Conservation (phyloP, 2,113 vertebrate genomes). For the Macquaria australasica region DNA sequence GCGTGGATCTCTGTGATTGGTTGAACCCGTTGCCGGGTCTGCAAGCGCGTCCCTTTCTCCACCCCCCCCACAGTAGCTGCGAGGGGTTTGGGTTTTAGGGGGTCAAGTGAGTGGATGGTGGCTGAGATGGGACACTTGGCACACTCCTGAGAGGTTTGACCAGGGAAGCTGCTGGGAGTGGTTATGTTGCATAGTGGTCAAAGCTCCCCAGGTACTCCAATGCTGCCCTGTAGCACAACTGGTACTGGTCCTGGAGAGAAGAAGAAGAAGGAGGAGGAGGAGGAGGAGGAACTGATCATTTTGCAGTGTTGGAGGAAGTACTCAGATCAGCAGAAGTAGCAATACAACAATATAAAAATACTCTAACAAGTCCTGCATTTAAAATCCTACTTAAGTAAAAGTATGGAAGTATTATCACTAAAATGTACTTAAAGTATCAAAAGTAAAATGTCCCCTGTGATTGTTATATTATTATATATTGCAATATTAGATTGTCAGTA, state of each 20-base stretch:
- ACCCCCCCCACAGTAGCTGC: slow-evolving; percentile 77
- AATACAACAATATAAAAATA: no score
- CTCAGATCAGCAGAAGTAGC: no score
- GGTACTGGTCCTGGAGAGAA: slow-evolving; percentile 95
- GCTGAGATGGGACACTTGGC: slow-evolving; percentile 90
- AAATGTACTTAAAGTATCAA: no score
- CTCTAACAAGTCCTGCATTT: no score
- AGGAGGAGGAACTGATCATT: no score
- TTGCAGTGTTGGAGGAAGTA: no score
- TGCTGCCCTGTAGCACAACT: slow-evolving; percentile 97
- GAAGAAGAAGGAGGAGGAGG: slow-evolving; percentile 10
- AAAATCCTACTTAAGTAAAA: no score
- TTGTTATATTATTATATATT: no score
- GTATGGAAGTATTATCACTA: no score
- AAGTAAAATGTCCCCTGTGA: no score
- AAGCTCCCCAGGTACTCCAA: slow-evolving; percentile 99
- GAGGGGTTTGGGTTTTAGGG: slow-evolving; percentile 79
- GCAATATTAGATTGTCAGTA: no score
- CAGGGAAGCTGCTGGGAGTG: slow-evolving; percentile 73
- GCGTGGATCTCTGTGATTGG: slow-evolving; percentile 73
- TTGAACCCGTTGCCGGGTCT: slow-evolving; percentile 65
- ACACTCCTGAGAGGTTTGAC: slow-evolving; percentile 84
- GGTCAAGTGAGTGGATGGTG: slow-evolving; percentile 89
- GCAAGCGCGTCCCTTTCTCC: slow-evolving; percentile 80
- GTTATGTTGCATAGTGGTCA: slow-evolving; percentile 99